A percentile compares a stretch with the other conserved stretches of the same genome.
These are phyloP conservation scores for Rhynchotus rufescens DNA, from an alignment of 2,797 vertebrate genomes.

Conservation along the genomic window DNA sequence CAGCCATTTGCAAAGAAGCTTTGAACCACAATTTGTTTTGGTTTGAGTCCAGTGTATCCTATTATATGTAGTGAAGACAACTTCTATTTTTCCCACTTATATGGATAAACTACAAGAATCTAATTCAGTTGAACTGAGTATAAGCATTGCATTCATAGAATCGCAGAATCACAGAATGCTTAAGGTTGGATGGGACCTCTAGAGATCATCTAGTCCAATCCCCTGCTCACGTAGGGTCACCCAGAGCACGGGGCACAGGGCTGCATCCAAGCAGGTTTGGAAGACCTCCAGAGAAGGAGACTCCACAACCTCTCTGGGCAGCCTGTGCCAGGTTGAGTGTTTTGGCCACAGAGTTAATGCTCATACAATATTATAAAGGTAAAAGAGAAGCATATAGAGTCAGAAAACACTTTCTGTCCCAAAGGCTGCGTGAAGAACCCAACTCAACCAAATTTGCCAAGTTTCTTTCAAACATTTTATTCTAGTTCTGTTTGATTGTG, in stretches of 20 bases:
- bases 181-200: no score
- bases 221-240: no score
- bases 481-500: not conserved
- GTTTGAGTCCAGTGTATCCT: not conserved
- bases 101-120: not conserved
- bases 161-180: no score
- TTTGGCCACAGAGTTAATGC: not conserved
- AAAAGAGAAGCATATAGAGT: not conserved
- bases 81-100: not conserved
- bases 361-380: not conserved
- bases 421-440: not conserved
- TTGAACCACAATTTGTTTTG: not conserved
- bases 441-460: not conserved
- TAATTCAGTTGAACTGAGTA: not conserved
- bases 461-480: not conserved
- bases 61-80: not conserved
- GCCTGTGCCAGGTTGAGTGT: accelerated
- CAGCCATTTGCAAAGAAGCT: not conserved
- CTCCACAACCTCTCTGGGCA: no score
- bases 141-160: not conserved
- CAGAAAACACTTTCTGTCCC: not conserved
- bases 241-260: no score
- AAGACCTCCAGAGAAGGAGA: no score
- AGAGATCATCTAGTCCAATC: no score
- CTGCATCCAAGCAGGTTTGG: no score